These are phyloP conservation scores for Meloidogyne hapla DNA, from an alignment of 1,140 invertebrate genomes.

Conservation along the genomic window DNA sequence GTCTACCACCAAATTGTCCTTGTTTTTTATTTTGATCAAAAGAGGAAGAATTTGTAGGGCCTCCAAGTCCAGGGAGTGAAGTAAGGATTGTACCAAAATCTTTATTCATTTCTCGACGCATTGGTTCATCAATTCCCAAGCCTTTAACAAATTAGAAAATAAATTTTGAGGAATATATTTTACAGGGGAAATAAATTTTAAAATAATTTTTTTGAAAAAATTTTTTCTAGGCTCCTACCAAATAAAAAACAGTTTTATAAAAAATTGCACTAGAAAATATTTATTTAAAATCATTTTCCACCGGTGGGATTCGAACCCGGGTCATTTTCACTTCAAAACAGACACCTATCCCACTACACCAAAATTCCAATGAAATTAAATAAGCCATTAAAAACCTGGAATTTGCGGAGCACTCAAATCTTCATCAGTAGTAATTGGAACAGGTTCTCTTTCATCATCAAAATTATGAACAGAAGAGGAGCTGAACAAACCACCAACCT, in stretches of 20 bases:
- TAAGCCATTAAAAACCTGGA: no score
- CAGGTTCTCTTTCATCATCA: background rate
- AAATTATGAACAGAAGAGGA: background rate
- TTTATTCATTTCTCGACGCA: constrained; percentile 51
- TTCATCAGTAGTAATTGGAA: background rate
- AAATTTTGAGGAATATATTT: no score
- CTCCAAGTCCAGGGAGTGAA: constrained; percentile 29
- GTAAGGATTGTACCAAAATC: constrained; percentile 35
- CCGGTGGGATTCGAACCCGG: no score
- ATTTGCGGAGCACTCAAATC: constrained; percentile 76
- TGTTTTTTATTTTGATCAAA: constrained; percentile 5
- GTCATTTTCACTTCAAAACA: no score
- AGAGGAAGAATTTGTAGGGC: background rate
- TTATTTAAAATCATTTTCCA: no score
- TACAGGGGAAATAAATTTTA: constrained; percentile 28
- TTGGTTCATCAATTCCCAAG: constrained; percentile 83
- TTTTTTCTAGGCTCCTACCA: no score
- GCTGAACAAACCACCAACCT: background rate
- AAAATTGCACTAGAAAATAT: no score
- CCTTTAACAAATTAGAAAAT: no score
- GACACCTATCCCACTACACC: no score
- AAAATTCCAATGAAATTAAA: no score
- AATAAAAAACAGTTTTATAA: no score
- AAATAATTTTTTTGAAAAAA: no score
- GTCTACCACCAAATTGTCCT: constrained; percentile 6